Conservation (phyloP, 2,797 vertebrate species). For the Characodon lateralis region DNA sequence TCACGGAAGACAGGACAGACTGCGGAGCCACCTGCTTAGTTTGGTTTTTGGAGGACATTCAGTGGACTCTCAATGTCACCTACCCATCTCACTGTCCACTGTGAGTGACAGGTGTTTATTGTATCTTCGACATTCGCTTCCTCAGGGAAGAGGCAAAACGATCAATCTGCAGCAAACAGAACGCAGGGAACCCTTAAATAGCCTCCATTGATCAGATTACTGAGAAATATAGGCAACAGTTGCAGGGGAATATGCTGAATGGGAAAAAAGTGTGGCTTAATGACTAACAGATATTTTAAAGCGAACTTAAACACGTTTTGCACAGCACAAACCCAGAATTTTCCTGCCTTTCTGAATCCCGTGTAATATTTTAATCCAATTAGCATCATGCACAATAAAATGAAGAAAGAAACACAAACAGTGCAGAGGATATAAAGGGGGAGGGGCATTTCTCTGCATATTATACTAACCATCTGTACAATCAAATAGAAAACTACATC, state of each 20-base stretch:
- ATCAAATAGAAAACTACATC: slow-evolving; percentile 74
- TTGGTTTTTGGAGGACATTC: slow-evolving; percentile 73
- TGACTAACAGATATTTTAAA: slow-evolving; percentile 5
- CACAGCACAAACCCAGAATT: slow-evolving; percentile 9
- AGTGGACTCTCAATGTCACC: slow-evolving; percentile 71
- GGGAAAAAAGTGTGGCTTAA: not conserved
- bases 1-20: slow-evolving; percentile 68
- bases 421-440: slow-evolving; percentile 32
- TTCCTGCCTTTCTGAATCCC: slow-evolving; percentile 22
- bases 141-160: slow-evolving; percentile 14
- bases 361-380: slow-evolving; percentile 44
- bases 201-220: slow-evolving; percentile 25
- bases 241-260: not conserved
- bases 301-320: slow-evolving; percentile 15
- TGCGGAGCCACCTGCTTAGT: slow-evolving; percentile 74
- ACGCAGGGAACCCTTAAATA: slow-evolving; percentile 22
- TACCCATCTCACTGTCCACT: slow-evolving; percentile 49
- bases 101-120: slow-evolving; percentile 71
- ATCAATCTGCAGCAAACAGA: slow-evolving; percentile 41
- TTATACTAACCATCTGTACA: slow-evolving; percentile 80
- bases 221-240: slow-evolving; percentile 15
- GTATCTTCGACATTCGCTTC: slow-evolving; percentile 48
- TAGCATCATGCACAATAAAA: slow-evolving; percentile 41
- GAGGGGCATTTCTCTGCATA: slow-evolving; percentile 52
- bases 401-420: slow-evolving; percentile 42